These are phyloP conservation scores for Venustaconcha ellipsiformis DNA, from an alignment of 1,140 invertebrate species.

Conservation along the genomic window DNA sequence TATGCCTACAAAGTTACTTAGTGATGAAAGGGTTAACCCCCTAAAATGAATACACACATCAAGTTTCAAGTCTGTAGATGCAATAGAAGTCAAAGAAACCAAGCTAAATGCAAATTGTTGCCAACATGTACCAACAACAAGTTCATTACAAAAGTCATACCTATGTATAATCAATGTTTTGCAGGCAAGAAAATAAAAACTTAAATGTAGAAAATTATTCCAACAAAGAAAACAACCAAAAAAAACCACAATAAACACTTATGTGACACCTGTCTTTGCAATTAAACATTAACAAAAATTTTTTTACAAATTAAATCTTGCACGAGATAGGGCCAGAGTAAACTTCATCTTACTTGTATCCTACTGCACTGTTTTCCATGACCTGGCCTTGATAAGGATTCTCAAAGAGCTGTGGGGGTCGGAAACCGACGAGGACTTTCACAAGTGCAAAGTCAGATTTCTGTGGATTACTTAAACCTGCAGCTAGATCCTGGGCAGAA, in stretches of 20 bases:
- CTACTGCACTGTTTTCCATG: slow-evolving; percentile 46
- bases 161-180: too few species aligned
- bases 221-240: background rate
- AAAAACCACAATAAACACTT: background rate
- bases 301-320: background rate
- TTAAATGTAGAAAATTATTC: background rate
- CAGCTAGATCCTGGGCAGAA: slow-evolving; percentile 42
- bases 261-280: background rate
- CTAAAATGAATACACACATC: too few species aligned
- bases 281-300: background rate
- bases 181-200: too few species aligned
- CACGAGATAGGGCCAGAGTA: background rate
- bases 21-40: too few species aligned
- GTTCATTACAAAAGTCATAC: too few species aligned
- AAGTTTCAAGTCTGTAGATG: too few species aligned
- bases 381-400: slow-evolving; percentile 48
- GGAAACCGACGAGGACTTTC: slow-evolving; percentile 41
- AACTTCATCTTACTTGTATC: slow-evolving; percentile 44
- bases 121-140: too few species aligned
- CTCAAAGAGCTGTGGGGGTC: slow-evolving; percentile 55
- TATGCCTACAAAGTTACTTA: too few species aligned
- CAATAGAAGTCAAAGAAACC: too few species aligned
- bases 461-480: slow-evolving; percentile 20
- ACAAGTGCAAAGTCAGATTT: slow-evolving; percentile 47
- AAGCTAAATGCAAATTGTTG: too few species aligned